Conservation (phyloP, 2,113 vertebrate genomes). For the Eptesicus fuscus region DNA sequence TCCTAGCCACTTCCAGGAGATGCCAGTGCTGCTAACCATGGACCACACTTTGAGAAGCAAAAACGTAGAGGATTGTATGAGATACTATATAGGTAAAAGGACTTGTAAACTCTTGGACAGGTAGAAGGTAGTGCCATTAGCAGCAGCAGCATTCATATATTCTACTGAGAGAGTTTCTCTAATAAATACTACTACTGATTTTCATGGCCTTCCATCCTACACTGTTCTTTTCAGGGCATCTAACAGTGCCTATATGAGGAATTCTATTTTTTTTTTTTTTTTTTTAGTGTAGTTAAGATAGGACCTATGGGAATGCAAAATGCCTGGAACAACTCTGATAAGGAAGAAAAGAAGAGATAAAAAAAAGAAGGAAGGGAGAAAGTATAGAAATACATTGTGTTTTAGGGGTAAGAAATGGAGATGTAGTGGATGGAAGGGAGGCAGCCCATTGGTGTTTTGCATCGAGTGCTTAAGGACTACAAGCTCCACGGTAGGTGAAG, state of each 20-base stretch:
- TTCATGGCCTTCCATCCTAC: not conserved
- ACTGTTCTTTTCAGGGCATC: not conserved
- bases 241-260: not conserved
- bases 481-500: not conserved
- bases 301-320: not conserved
- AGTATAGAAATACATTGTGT: not conserved
- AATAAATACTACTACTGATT: not conserved
- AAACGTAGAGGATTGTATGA: not conserved
- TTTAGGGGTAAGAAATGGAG: not conserved
- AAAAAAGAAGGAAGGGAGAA: not conserved
- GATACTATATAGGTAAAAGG: not conserved
- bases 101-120: not conserved
- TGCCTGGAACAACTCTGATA: not conserved
- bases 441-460: fast-evolving
- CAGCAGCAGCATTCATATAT: not conserved
- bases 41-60: not conserved
- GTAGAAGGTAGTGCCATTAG: not conserved
- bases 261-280: not conserved
- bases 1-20: not conserved
- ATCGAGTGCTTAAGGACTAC: not conserved
- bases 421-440: not conserved
- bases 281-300: not conserved
- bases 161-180: not conserved
- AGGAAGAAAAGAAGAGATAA: not conserved
- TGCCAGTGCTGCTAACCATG: not conserved